A percentile compares a stretch with the other conserved stretches of the same genome.
Conservation (phyloP, 2,888 invertebrate genomes). For the Cremastinae sp. region DNA sequence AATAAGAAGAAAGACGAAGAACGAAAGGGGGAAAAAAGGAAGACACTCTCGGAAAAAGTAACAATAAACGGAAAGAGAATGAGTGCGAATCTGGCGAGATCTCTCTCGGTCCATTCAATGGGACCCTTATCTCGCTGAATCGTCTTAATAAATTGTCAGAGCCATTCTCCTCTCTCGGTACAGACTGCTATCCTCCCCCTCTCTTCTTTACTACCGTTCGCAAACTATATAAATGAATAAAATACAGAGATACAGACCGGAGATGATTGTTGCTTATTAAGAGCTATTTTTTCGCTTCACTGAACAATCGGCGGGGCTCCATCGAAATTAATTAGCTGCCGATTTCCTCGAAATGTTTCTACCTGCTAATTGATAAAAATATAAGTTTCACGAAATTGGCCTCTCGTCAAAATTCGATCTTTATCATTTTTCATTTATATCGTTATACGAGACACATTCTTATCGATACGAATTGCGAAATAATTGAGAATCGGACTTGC, state of each 20-base stretch:
- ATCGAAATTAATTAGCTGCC: constrained; percentile 20
- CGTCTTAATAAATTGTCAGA: constrained; percentile 74
- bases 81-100: constrained; percentile 71
- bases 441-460: no score
- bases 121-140: constrained; percentile 70
- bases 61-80: constrained; percentile 60
- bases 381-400: not conserved
- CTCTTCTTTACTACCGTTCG: constrained; percentile 35
- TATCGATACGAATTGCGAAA: no score
- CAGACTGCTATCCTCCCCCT: constrained; percentile 38
- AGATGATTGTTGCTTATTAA: constrained; percentile 45
- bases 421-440: no score
- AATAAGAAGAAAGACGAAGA: no score
- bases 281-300: constrained; percentile 8
- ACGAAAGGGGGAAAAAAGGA: constrained; percentile 27
- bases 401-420: no score
- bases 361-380: no score
- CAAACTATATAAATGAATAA: constrained; percentile 40
- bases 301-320: constrained; percentile 1
- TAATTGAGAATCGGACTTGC: no score
- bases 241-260: constrained; percentile 30
- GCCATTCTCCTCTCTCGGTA: constrained; percentile 54
- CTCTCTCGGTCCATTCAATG: constrained; percentile 69
- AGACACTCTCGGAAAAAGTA: constrained; percentile 55
- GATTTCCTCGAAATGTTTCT: not conserved